These are phyloP conservation scores for Ciconia boyciana DNA, from an alignment of 2,113 vertebrate species.

Conservation along the genomic window DNA sequence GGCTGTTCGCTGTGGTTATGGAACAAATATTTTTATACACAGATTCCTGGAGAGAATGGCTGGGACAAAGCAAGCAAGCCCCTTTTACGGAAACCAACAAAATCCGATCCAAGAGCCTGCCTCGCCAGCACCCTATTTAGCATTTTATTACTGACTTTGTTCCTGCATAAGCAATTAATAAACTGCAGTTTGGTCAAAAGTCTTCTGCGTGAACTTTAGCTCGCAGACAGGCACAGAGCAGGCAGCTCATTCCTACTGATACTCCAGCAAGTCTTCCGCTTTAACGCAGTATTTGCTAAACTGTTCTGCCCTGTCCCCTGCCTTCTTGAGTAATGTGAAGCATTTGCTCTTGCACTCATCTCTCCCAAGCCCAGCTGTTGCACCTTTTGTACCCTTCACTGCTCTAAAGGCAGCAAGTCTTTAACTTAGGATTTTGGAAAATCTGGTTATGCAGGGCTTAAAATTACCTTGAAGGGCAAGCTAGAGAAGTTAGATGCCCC, in stretches of 20 bases:
- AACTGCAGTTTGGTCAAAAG: not conserved
- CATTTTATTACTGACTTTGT: not conserved
- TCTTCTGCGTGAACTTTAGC: not conserved
- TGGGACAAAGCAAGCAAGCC: not conserved
- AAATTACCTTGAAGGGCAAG: not conserved
- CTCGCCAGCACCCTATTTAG: not conserved
- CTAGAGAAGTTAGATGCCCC: not conserved
- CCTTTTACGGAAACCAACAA: slow-evolving; percentile 8
- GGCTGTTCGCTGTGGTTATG: not conserved
- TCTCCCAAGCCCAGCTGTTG: not conserved
- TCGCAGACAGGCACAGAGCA: not conserved
- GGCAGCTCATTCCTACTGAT: not conserved
- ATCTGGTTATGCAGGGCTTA: not conserved
- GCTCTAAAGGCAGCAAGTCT: not conserved
- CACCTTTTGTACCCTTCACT: not conserved
- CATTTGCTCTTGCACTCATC: not conserved
- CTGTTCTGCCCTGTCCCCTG: not conserved
- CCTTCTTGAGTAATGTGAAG: not conserved
- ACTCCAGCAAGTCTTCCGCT: not conserved
- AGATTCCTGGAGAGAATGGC: slow-evolving; percentile 27
- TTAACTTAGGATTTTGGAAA: not conserved
- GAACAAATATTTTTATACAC: slow-evolving; percentile 26
- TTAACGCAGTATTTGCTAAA: not conserved
- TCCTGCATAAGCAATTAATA: not conserved
- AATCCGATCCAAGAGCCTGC: not conserved